phyloP scores from a whole-genome alignment of 2,888 invertebrate genomes.

The Aethes cnicana region DNA sequence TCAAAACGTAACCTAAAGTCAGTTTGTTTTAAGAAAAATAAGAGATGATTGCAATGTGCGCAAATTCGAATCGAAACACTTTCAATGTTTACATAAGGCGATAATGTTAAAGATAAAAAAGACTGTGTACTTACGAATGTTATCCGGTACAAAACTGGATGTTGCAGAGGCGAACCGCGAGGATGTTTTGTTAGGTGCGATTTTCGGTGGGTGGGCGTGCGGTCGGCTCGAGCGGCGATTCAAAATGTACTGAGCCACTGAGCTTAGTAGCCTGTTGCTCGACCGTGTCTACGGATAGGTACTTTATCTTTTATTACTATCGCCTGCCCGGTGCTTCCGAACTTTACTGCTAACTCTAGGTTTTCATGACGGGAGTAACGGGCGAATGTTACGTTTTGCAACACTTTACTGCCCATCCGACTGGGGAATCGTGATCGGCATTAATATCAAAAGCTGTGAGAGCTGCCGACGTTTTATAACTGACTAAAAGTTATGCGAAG shows the following conservation, averaged over 20 bases:
- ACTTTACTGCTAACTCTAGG: constrained; percentile 17
- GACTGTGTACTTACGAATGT: constrained; percentile 47
- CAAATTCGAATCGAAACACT: constrained; percentile 46
- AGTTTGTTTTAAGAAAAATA: constrained; percentile 31
- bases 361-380: no score
- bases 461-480: no score
- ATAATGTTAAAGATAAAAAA: constrained; percentile 56
- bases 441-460: no score
- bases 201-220: constrained; percentile 32
- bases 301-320: constrained; percentile 40
- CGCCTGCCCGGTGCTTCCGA: constrained; percentile 18
- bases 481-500: no score
- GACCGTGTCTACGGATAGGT: constrained; percentile 36
- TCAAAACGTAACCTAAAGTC: constrained; percentile 19
- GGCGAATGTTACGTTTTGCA: no score
- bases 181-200: constrained; percentile 37
- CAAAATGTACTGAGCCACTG: constrained; percentile 33
- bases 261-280: constrained; percentile 32
- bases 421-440: no score
- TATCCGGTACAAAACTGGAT: constrained; percentile 43
- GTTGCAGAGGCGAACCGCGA: constrained; percentile 47
- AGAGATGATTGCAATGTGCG: constrained; percentile 32
- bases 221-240: constrained; percentile 36
- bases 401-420: no score
- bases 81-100: constrained; percentile 51